These are phyloP conservation scores for Asobara japonica DNA, from an alignment of 1,140 invertebrate species.

Conservation along the genomic window DNA sequence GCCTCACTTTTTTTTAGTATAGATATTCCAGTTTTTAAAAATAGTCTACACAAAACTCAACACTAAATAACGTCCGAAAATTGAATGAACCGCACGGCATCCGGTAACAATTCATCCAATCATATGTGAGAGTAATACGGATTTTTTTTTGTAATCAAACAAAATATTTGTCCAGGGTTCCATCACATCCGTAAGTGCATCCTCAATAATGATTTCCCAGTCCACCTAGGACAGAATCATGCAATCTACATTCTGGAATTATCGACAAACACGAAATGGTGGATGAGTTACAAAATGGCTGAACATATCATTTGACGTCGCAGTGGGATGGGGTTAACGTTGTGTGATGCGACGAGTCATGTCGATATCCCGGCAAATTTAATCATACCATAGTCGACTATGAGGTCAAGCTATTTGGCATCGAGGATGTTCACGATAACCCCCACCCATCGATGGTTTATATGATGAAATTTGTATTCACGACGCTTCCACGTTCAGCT, in stretches of 20 bases:
- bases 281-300: neutral
- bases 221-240: neutral
- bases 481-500: slow-evolving; percentile 40
- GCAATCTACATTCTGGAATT: slow-evolving; percentile 2
- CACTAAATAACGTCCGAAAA: no score
- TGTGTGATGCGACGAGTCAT: slow-evolving; percentile 49
- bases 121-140: no score
- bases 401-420: slow-evolving; percentile 15
- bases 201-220: neutral
- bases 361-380: slow-evolving; percentile 60
- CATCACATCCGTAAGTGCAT: neutral
- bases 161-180: neutral
- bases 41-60: no score
- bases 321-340: slow-evolving; percentile 30
- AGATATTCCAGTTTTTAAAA: no score
- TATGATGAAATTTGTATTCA: slow-evolving; percentile 58
- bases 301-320: neutral
- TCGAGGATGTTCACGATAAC: neutral
- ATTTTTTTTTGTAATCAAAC: no score
- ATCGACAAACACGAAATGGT: slow-evolving; percentile 1
- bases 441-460: slow-evolving; percentile 37
- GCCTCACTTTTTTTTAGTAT: no score
- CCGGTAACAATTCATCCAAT: no score
- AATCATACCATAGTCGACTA: slow-evolving; percentile 51
- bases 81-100: no score